Evolutionary conservation across 1,140 invertebrate genomes (phyloP).

Genomic region (Cherax quadricarinatus): DNA sequence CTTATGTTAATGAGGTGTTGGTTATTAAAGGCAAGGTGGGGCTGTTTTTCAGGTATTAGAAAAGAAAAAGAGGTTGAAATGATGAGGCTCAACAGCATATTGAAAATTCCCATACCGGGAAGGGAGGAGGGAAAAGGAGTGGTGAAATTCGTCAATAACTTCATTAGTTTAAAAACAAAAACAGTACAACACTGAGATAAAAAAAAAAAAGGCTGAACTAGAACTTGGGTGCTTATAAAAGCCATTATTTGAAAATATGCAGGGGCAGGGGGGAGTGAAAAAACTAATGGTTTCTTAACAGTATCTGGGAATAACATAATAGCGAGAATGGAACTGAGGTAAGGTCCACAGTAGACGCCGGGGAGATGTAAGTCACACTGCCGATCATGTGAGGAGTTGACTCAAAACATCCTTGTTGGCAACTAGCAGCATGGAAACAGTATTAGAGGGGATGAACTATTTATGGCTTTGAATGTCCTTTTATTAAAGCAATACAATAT

Average conservation of each 20-base stretch:
- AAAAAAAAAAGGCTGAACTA: background rate
- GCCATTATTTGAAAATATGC: slow-evolving; percentile 5
- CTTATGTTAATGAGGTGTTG: background rate
- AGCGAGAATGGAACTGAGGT: background rate
- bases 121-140: background rate
- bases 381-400: background rate
- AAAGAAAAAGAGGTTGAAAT: background rate
- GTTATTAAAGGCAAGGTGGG: background rate
- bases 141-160: background rate
- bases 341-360: slow-evolving; percentile 11
- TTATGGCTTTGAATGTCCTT: background rate
- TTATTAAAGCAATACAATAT: too few relatives aligned
- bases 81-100: background rate
- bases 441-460: background rate
- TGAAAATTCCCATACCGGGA: background rate
- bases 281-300: background rate
- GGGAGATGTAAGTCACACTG: background rate
- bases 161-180: background rate
- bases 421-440: too few relatives aligned
- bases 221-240: background rate
- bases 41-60: background rate
- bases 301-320: background rate
- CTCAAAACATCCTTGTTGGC: too few relatives aligned
- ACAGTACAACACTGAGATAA: background rate
- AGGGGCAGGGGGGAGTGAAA: background rate